Evolutionary conservation across 2,888 invertebrate genomes (phyloP), one percentile per base, ranked within the genome.

Genomic region (Ochropacha duplaris): DNA sequence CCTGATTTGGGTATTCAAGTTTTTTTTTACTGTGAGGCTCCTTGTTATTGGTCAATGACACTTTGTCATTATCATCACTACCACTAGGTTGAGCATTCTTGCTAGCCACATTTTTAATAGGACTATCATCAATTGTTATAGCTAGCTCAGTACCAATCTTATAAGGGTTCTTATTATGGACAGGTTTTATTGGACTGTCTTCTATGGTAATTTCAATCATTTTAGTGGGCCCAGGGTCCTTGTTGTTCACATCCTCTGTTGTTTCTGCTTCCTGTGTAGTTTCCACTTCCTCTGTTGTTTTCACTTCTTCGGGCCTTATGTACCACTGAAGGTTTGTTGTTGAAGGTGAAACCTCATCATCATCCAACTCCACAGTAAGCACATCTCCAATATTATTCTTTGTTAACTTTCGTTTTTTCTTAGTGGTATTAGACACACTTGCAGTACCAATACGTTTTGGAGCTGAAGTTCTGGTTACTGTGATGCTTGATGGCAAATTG

Each of bases 201-300:
- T 93, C 92, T 68, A 93, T 92, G 31, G 83, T 87, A 22, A 92
- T 91, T 81, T 92, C 92, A 56, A 90, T 79, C 62, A 78, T 79
- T 4, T 78, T 77, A 2, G 61, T 56, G 26, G 59, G 49, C 26
- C 82, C 79, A 54, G 90, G 90, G 64, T 92, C 90, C 65, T 74
- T 79, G 69, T 90, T 90, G 66, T 92, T 91, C 61, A 80, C 65
- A 57, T 80, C 65, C 62, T 89, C 82, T 50, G 78, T 54, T 39
- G 61, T 56, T 58, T 55, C 61, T 60, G 76, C 76, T 55, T 91
- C 86, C 67, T 92, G 91, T 50, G 78, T 54, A 36, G 61, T 57
- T 58, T 55, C 61, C 60, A 76, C 76, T 55, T 91, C 86, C 67
- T 92, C 91, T 50, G 78, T 54, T 39, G 61, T 57, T 58, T 55